Conservation (phyloP, 2,797 vertebrate species). For the Eurystomus glaucurus region DNA sequence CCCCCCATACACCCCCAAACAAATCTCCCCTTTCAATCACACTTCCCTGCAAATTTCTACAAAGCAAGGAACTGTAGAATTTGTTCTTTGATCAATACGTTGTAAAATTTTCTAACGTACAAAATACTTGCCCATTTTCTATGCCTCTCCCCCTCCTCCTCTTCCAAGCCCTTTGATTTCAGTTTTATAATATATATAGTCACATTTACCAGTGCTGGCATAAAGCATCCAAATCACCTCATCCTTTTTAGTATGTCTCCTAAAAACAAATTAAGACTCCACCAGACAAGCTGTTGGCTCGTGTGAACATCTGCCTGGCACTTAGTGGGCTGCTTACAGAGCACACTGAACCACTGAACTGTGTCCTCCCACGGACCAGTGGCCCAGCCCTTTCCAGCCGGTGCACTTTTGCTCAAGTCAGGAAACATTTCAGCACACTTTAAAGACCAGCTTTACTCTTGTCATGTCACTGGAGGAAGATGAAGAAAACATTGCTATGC, state of each 20-base stretch:
- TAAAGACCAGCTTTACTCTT: background rate
- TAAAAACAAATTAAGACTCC: conserved; percentile 51
- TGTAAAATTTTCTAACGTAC: background rate
- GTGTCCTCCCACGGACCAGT: rapidly evolving
- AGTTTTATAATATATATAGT: background rate
- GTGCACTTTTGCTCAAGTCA: rapidly evolving
- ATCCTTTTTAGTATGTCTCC: background rate
- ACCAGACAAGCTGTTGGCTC: conserved; percentile 35
- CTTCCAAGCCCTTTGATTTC: background rate
- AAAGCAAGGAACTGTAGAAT: background rate
- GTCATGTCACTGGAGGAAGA: background rate
- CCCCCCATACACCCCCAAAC: background rate
- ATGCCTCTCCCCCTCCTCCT: background rate
- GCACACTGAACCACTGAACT: background rate
- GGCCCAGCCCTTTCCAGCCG: background rate
- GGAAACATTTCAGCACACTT: background rate
- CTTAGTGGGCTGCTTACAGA: background rate
- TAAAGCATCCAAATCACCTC: background rate
- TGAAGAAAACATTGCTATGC: background rate
- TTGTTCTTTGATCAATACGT: background rate
- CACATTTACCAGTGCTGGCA: background rate
- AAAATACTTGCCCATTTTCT: background rate
- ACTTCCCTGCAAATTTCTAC: background rate
- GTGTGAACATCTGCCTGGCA: background rate
- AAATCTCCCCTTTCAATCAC: conserved; percentile 1